Base-by-base conservation (phyloP, 2,888 invertebrate species). In the Elmis aenea region DNA sequence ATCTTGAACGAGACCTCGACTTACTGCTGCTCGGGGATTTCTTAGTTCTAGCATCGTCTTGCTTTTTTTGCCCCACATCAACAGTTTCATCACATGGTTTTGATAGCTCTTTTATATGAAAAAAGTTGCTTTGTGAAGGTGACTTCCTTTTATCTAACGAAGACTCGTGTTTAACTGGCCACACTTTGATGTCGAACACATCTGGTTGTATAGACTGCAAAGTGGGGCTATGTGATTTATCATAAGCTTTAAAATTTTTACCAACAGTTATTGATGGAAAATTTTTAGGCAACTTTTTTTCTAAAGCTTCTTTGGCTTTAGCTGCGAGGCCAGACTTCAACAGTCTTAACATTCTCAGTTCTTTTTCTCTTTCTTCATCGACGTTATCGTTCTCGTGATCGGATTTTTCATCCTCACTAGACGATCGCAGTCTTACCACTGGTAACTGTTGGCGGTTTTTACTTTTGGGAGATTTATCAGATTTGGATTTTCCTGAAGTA, bases 221-320 rank as follows among this genome's bases (percentile, higher is more conserved):
- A n/a, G n/a, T n/a, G n/a, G n/a, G n/a, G n/a, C n/a, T n/a, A n/a
- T n/a, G n/a, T n/a, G n/a, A n/a, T n/a, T n/a, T n/a, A n/a, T n/a
- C n/a, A n/a, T n/a, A n/a, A n/a, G n/a, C n/a, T n/a, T n/a, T n/a
- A n/a, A n/a, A n/a, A n/a, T n/a, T n/a, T n/a, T n/a, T n/a, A n/a
- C n/a, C n/a, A n/a, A n/a, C n/a, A n/a, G n/a, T n/a, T n/a, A n/a
- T n/a, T n/a, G n/a, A n/a, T n/a, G n/a, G n/a, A n/a, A n/a, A n/a
- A 10, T 18, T 16, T 37, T 52, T 58, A 6, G 70, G 69, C 38
- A 70, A 66, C 50, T 74, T 78, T 57, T 77, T 77, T 43, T 79
- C 79, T 35, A 81, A 64, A 2, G 72, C 69, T 57, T 83, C 83
- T 54, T 82, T 83, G 2, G 86, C 85, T 64, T 86, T 83, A 42